phyloP scores from a whole-genome alignment of 2,888 invertebrate species.

The Ophion costatus region DNA sequence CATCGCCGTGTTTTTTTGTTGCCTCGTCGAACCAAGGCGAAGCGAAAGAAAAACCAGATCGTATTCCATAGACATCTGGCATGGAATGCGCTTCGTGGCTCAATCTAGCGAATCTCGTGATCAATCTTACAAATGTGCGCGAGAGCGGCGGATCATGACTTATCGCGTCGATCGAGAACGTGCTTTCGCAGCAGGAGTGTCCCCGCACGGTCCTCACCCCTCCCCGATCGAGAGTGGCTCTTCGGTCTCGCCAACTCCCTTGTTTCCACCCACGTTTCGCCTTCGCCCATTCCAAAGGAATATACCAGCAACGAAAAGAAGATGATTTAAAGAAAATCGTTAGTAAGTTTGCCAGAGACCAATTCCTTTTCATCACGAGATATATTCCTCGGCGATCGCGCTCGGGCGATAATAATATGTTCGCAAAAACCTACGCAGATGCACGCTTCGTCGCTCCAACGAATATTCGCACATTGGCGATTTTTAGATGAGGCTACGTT shows the following conservation, averaged over 20 bases:
- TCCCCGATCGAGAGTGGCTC: too few species aligned
- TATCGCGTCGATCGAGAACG: slow-evolving; percentile 70
- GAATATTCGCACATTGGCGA: too few species aligned
- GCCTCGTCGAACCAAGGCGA: neutral
- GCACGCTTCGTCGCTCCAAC: too few species aligned
- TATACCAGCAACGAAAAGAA: neutral
- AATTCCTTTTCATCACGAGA: too few species aligned
- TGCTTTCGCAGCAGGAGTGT: slow-evolving; percentile 6
- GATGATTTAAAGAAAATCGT: too few species aligned
- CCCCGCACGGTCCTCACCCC: slow-evolving; percentile 24
- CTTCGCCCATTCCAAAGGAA: neutral
- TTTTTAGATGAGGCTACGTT: too few species aligned
- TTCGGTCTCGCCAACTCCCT: neutral
- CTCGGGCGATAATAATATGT: too few species aligned
- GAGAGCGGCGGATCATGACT: slow-evolving; percentile 62
- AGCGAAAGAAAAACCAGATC: neutral
- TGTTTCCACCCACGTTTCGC: neutral
- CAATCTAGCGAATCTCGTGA: slow-evolving; percentile 70
- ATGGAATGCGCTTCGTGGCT: slow-evolving; percentile 59
- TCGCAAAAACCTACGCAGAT: too few species aligned
- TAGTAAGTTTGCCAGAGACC: too few species aligned
- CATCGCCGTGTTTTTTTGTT: neutral
- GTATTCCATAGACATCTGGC: slow-evolving; percentile 44
- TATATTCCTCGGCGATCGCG: too few species aligned
- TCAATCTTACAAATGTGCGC: slow-evolving; percentile 51